phyloP scores from a whole-genome alignment of 2,797 vertebrate genomes.

The Sciaenops ocellatus region DNA sequence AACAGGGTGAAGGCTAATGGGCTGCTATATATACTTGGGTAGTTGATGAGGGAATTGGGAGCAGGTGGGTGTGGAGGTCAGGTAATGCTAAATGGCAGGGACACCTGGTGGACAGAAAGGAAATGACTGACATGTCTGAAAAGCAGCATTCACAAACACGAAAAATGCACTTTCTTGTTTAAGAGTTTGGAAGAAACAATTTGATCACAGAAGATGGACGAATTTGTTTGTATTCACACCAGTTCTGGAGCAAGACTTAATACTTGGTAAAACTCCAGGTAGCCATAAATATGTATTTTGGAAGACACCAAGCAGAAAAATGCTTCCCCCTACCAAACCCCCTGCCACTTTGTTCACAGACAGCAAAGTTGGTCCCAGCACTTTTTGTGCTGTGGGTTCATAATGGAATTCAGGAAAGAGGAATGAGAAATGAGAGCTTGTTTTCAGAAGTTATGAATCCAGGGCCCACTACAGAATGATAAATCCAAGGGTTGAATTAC shows the following conservation, averaged over 20 bases:
- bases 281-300: slow-evolving; percentile 55
- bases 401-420: slow-evolving; percentile 37
- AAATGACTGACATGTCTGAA: not conserved
- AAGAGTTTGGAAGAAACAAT: too few relatives aligned
- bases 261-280: slow-evolving; percentile 34
- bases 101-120: not conserved
- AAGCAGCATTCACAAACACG: too few relatives aligned
- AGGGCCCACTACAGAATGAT: not conserved
- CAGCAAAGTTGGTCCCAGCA: slow-evolving; percentile 16
- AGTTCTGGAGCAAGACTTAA: slow-evolving; percentile 5
- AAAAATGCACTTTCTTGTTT: not conserved
- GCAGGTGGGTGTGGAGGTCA: not conserved
- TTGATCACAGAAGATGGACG: not conserved
- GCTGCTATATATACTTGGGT: not conserved
- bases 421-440: slow-evolving; percentile 26
- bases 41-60: not conserved
- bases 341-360: slow-evolving; percentile 26
- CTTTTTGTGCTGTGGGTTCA: slow-evolving; percentile 14
- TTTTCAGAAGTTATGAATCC: slow-evolving; percentile 27
- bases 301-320: slow-evolving; percentile 17
- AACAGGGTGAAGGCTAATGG: not conserved
- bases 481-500: not conserved
- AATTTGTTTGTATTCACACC: slow-evolving; percentile 36
- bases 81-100: not conserved
- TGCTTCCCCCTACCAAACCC: slow-evolving; percentile 11